Base-by-base conservation (phyloP, 2,888 invertebrate genomes). In the Pecten maximus region DNA sequence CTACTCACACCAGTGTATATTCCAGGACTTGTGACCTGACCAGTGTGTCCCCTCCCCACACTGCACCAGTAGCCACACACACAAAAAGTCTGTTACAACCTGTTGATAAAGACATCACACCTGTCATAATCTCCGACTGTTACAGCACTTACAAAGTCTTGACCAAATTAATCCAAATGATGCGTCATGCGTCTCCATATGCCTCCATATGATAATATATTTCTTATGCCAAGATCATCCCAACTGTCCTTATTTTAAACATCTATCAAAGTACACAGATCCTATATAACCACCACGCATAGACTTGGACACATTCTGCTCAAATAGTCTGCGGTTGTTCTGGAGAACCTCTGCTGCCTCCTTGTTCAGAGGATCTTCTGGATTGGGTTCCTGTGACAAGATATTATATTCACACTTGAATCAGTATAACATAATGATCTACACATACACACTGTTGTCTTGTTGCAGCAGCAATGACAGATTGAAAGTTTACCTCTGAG, bases 271-370 rank as follows among this genome's bases (percentile, higher is more conserved):
- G 97, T 98, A 99, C 95, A 98, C 98, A 95, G 98, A 98, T 94
- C 99, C 99, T 96, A 99, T 98, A 97, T 98, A 98, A 92, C 99
- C 99, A 91, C 99, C 99, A 92, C 99, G 98, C 98, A 99, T 99
- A 89, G 99, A 99, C 97, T 99, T 98, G 95, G 98, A 98, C 90
- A 99, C 99, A 97, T 99, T 99, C 96, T 98, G 98, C 97, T 99
- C 99, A 97, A 99, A 99, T 93, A 98, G 97, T 50, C 99, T 98
- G 96, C 99, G 97, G 97, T 99, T 99, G 97, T 98, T 98, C 96
- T 99, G 99, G 93, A 99, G 97, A 91, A 99, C 99, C 97, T 99
- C 99, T 3, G 99, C 99, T 23, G 99, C 99, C 97, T 99, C 99
- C 97, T 99, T 99, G 97, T 99, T 99, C 94, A 99, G 97, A 16